Conservation (phyloP, 2,113 vertebrate species). For the Microtus pennsylvanicus region DNA sequence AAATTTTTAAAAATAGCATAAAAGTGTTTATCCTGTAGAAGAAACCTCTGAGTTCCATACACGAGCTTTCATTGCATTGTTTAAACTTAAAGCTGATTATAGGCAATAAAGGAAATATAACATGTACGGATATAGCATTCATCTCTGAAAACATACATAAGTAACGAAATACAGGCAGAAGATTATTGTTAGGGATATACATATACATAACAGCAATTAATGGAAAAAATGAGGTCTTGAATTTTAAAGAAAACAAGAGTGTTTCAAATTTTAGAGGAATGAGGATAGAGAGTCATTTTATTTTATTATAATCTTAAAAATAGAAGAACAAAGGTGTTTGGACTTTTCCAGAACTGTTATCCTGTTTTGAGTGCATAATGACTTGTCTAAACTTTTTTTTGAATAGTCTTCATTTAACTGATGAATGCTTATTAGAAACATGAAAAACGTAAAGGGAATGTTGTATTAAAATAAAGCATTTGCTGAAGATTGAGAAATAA, state of each 20-base stretch:
- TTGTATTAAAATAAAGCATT: conserved; percentile 26
- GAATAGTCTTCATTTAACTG: conserved; percentile 24
- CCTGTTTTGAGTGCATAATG: conserved; percentile 35
- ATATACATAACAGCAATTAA: neutral
- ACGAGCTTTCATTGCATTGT: neutral
- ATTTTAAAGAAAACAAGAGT: neutral
- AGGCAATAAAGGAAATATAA: neutral
- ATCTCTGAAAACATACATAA: neutral
- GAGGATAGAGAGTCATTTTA: neutral
- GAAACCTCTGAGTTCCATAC: neutral
- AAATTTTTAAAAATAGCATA: neutral
- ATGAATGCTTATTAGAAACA: conserved; percentile 1
- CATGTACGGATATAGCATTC: too few species aligned
- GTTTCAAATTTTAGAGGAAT: neutral
- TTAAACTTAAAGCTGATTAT: conserved; percentile 2
- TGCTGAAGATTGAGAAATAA: neutral
- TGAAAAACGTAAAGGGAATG: neutral
- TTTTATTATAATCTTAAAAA: neutral
- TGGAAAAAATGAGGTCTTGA: neutral
- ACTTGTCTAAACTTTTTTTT: neutral
- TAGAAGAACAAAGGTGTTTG: neutral
- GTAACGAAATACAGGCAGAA: neutral
- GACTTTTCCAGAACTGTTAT: neutral
- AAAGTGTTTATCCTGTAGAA: neutral
- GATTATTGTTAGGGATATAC: neutral